A percentile compares a stretch with the other conserved stretches of the same genome.
Evolutionary conservation across 2,113 vertebrate genomes (phyloP).

Genomic region (Limnothrissa miodon): DNA sequence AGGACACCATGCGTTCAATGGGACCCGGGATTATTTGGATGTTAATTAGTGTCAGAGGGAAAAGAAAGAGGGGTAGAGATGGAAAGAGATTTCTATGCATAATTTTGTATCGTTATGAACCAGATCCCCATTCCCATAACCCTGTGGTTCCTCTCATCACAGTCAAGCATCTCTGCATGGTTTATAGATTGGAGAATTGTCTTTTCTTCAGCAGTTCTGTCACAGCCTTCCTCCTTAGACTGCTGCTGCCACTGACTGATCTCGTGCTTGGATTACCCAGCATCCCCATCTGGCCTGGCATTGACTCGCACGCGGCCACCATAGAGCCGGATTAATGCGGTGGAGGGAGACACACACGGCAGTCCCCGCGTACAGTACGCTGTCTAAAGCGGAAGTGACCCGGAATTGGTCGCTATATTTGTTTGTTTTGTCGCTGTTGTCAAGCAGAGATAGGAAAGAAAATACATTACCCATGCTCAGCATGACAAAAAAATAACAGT

Average conservation of each 20-base stretch:
- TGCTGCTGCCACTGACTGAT: conserved; percentile 38
- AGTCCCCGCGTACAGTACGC: conserved; percentile 7
- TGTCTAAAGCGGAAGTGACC: conserved; percentile 16
- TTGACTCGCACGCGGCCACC: neutral
- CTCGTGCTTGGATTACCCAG: conserved; percentile 61
- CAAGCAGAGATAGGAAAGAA: conserved; percentile 37
- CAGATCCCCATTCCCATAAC: neutral
- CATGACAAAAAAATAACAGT: neutral
- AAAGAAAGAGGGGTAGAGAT: neutral
- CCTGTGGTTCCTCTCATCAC: neutral
- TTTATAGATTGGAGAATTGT: neutral
- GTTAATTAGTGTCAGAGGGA: conserved; percentile 3
- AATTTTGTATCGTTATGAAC: neutral
- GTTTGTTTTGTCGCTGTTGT: conserved; percentile 35
- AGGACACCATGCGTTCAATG: neutral
- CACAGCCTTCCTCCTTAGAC: neutral
- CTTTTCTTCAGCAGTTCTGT: conserved; percentile 9
- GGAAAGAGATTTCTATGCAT: neutral
- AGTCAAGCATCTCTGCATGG: neutral
- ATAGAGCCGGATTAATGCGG: conserved; percentile 35
- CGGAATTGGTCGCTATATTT: conserved; percentile 27
- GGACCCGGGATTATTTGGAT: neutral
- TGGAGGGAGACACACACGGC: conserved; percentile 34
- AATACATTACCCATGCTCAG: neutral
- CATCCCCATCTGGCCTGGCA: conserved; percentile 56